A percentile compares a stretch with the other conserved stretches of the same genome.
Evolutionary conservation across 30 jellyfish, hydroid and myxozoan genomes (phyloP).

Genomic region (Morbakka virulenta): DNA sequence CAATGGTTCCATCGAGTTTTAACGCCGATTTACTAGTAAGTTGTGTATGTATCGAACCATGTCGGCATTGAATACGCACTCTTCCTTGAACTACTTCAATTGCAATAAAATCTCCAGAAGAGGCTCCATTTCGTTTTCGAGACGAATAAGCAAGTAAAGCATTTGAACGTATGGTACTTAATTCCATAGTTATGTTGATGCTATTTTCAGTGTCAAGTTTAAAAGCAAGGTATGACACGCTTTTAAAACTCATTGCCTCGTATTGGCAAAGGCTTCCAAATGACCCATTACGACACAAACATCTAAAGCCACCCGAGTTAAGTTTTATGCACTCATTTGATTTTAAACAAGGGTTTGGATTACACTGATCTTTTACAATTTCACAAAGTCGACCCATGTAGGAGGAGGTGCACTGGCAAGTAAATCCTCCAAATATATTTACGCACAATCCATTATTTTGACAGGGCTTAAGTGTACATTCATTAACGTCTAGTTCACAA

Average conservation of each 20-base stretch:
- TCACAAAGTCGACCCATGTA: constrained; percentile 62
- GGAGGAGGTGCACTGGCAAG: constrained; percentile 55
- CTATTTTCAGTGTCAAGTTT: neutral
- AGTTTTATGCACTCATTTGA: neutral
- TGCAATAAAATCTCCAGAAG: neutral
- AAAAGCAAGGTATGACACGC: neutral
- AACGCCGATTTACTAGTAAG: neutral
- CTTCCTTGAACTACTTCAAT: neutral
- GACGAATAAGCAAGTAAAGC: neutral
- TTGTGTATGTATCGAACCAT: neutral
- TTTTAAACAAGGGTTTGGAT: constrained; percentile 61
- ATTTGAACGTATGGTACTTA: neutral
- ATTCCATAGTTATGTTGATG: neutral
- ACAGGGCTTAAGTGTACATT: constrained; percentile 66
- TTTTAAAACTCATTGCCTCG: neutral
- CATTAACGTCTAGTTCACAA: constrained; percentile 61
- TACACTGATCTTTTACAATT: constrained; percentile 48
- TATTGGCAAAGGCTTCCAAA: constrained; percentile 18
- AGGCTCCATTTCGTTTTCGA: neutral
- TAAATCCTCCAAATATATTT: constrained; percentile 12
- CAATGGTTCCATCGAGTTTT: neutral
- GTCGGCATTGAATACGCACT: neutral
- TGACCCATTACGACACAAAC: constrained; percentile 19
- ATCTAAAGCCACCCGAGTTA: neutral
- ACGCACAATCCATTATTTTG: constrained; percentile 47